Evolutionary conservation across 2,888 invertebrate genomes (phyloP).

Genomic region (Pemphredon lugubris): DNA sequence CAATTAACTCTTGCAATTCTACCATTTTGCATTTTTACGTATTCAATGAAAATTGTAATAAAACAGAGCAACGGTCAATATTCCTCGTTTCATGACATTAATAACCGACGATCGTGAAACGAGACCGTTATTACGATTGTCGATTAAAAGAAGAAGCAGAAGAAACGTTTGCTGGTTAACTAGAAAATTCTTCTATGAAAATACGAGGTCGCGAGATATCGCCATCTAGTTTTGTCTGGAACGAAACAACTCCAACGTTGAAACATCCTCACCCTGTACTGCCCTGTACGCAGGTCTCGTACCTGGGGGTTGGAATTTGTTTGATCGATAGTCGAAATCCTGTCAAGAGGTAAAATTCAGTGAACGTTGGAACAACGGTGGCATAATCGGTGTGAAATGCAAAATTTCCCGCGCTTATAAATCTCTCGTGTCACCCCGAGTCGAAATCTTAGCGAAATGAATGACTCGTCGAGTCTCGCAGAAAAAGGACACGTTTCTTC

Average conservation of each 20-base stretch:
- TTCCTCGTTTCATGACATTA: no score
- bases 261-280: not conserved
- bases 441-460: conserved; percentile 27
- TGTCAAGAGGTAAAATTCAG: not conserved
- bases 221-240: not conserved
- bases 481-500: not conserved
- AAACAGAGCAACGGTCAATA: no score
- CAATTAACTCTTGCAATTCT: no score
- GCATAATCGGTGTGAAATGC: not conserved
- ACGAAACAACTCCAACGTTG: not conserved
- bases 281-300: conserved; percentile 1
- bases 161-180: not conserved
- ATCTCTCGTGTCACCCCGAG: not conserved
- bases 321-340: conserved; percentile 54
- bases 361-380: conserved; percentile 21
- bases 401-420: not conserved
- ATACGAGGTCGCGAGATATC: not conserved
- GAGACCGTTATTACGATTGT: no score
- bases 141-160: no score
- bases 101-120: no score
- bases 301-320: conserved; percentile 30
- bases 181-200: not conserved
- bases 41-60: no score
- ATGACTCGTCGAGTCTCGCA: not conserved
- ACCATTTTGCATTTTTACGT: no score